Conservation (phyloP, 2,797 vertebrate genomes). For the Ctenopoma multispine region DNA sequence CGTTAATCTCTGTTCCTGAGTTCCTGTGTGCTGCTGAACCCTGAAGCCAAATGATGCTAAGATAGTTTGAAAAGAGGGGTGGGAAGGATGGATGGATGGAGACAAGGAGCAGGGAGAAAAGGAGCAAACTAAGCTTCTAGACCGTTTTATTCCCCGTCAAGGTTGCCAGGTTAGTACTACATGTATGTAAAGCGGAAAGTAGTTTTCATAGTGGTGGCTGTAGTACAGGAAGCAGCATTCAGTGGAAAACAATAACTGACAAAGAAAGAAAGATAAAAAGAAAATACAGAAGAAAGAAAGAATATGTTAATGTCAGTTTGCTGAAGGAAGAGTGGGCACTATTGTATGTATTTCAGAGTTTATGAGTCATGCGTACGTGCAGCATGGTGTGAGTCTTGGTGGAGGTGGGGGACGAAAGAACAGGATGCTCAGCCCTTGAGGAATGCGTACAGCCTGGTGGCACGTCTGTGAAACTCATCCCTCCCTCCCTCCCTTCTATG, state of each 20-base stretch:
- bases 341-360: constrained; percentile 49
- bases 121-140: constrained; percentile 30
- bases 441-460: constrained; percentile 80
- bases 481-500: constrained; percentile 47
- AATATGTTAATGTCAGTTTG: constrained; percentile 73
- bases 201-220: constrained; percentile 2
- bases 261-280: constrained; percentile 16
- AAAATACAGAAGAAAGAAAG: constrained; percentile 14
- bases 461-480: constrained; percentile 76
- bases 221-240: background rate
- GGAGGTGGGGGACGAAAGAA: constrained; percentile 81
- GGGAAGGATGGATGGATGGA: constrained; percentile 3
- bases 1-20: background rate
- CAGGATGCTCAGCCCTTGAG: constrained; percentile 86
- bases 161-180: constrained; percentile 7
- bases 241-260: constrained; percentile 10
- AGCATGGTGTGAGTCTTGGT: constrained; percentile 51
- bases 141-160: constrained; percentile 40
- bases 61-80: constrained; percentile 18
- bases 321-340: constrained; percentile 79
- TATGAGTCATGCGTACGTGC: constrained; percentile 81
- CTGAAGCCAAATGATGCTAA: constrained; percentile 33
- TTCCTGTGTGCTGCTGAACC: constrained; percentile 23
- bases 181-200: constrained; percentile 30
- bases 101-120: constrained; percentile 15